A percentile compares a stretch with the other conserved stretches of the same genome.
Evolutionary conservation across 1,140 invertebrate genomes (phyloP).

Genomic region (Nylanderia fulva): DNA sequence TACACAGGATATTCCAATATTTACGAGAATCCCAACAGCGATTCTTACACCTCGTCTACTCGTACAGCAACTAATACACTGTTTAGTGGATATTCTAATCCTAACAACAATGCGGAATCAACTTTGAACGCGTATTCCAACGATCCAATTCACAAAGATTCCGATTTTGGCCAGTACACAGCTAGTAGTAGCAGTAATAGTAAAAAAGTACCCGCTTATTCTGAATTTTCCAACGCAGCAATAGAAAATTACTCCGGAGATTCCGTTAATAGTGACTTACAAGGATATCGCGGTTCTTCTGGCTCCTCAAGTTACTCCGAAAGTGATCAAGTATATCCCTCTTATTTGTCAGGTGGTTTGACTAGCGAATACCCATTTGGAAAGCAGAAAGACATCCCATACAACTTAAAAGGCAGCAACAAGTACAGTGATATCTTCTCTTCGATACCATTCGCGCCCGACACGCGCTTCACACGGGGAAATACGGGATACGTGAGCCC

Average conservation of each 20-base stretch:
- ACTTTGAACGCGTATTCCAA: constrained; percentile 43
- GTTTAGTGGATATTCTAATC: constrained; percentile 38
- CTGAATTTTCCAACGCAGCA: constrained; percentile 18
- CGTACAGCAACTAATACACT: constrained; percentile 5
- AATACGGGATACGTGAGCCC: constrained; percentile 29
- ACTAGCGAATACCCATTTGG: constrained; percentile 57
- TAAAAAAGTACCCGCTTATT: constrained; percentile 42
- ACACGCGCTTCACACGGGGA: constrained; percentile 64
- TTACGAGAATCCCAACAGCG: constrained; percentile 37
- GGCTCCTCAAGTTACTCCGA: constrained; percentile 23
- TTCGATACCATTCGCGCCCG: constrained; percentile 34
- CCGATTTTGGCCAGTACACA: constrained; percentile 59
- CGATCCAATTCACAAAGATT: neutral
- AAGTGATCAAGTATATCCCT: constrained; percentile 21
- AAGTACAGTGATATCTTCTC: constrained; percentile 58
- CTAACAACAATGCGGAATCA: constrained; percentile 42
- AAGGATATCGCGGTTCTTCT: constrained; percentile 24
- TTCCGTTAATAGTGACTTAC: neutral
- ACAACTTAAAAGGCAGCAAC: constrained; percentile 17
- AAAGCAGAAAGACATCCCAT: constrained; percentile 49
- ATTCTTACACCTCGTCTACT: constrained; percentile 29
- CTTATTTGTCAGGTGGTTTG: constrained; percentile 11
- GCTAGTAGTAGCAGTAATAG: constrained; percentile 7
- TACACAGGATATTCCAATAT: constrained; percentile 37
- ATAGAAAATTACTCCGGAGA: constrained; percentile 41